Conservation (phyloP, 2,888 invertebrate species). For the Torymus auratus region DNA sequence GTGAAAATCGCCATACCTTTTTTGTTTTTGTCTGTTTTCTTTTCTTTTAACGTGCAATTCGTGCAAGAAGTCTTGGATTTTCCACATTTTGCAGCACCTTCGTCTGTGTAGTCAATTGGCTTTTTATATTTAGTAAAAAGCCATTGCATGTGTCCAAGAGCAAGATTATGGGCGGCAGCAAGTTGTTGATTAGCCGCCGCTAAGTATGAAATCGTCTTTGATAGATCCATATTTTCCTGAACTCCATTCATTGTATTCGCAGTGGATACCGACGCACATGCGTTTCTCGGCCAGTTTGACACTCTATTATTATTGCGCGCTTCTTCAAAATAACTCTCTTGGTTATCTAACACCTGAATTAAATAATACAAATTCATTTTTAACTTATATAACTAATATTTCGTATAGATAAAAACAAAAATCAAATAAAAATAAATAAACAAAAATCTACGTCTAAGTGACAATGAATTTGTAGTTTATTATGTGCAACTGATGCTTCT, state of each 20-base stretch:
- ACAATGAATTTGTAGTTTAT: too few species aligned
- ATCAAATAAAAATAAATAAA: too few species aligned
- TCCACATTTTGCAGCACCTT: background rate
- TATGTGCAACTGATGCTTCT: too few species aligned
- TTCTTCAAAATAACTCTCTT: background rate
- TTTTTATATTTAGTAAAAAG: conserved; percentile 14
- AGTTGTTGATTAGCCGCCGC: conserved; percentile 74
- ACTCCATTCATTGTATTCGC: conserved; percentile 11
- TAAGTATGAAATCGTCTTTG: conserved; percentile 71
- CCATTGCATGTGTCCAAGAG: conserved; percentile 64
- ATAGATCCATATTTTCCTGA: conserved; percentile 68
- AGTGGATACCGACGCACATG: background rate
- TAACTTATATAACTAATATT: too few species aligned
- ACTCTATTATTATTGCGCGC: too few species aligned
- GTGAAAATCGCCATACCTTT: too few species aligned
- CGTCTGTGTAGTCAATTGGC: background rate
- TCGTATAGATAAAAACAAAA: too few species aligned
- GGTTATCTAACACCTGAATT: conserved; percentile 8
- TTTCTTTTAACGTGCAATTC: conserved; percentile 1
- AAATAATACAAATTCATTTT: too few species aligned
- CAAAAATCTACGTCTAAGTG: too few species aligned
- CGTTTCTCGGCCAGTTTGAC: too few species aligned
- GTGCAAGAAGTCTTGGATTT: background rate
- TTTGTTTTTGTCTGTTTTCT: background rate
- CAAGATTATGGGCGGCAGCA: conserved; percentile 69